Evolutionary conservation across 2,797 vertebrate genomes (phyloP), one percentile per base, ranked within the genome.

Genomic region (Anguilla marmorata): DNA sequence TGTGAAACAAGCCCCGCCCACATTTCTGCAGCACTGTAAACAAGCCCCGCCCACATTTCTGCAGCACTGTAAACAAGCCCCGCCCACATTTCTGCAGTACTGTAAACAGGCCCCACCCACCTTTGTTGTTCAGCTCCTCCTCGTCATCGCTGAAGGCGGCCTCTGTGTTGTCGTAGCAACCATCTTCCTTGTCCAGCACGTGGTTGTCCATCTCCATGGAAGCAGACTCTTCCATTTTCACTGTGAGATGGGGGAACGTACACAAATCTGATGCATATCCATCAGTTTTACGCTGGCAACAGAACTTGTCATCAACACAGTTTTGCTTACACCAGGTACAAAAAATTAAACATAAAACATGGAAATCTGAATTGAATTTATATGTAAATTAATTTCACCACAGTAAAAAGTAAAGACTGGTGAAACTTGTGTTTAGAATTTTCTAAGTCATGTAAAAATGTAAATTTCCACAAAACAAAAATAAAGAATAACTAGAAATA

Each of bases 141-240:
- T 99, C 98, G 0, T 99, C 98, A 0, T 99, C 98, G 0, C 98
- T 99, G 93, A 99, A 99, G 0, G 98, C 95, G 0, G 98, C 98
- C 89, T 99, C 98, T 0, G 98, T 97, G 14, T 95, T 96, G 95
- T 99, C 98, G 2, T 99, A 98, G 95, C 98, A 98, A 92, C 96
- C 94, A 21, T 99, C 98, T 0, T 99, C 98, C 92, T 99, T 99
- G 89, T 99, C 98, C 9, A 97, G 90, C 92, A 98, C 94, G 24
- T 98, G 96, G 90, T 98, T 98, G 86, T 99, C 98, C 97, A 99
- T 97, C 90, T 99, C 98, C 95, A 98, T 91, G 83, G 97, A 91
- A 90, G 95, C 95, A 0, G 97, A 95, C 88, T 99, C 98, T 90
- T 99, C 98, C 82, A 98, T 95, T 95, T 99, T 99, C 21, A 98